A percentile compares a stretch with the other conserved stretches of the same genome.
Conservation (phyloP, 2,113 vertebrate species). For the Cairina moschata region DNA sequence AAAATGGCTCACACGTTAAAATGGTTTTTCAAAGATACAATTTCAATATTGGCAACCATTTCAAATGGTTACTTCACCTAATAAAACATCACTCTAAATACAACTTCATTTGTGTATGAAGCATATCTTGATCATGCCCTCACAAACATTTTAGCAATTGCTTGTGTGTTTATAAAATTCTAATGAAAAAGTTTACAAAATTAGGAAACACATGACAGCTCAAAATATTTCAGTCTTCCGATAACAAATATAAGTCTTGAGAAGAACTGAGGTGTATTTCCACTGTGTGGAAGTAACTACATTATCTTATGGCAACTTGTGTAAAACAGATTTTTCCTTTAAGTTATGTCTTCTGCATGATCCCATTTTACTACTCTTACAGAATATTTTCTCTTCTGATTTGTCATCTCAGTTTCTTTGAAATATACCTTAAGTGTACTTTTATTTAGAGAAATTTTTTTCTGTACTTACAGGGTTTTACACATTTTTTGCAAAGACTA, state of each 20-base stretch:
- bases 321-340: not conserved
- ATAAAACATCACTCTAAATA: not conserved
- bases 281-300: not conserved
- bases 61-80: not conserved
- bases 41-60: not conserved
- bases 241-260: not conserved
- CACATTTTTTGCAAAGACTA: constrained; percentile 86
- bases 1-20: not conserved
- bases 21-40: not conserved
- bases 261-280: not conserved
- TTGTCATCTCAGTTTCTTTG: not conserved
- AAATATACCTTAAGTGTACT: not conserved
- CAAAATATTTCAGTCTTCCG: not conserved
- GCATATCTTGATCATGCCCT: not conserved
- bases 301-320: not conserved
- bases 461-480: constrained; percentile 92
- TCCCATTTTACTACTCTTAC: not conserved
- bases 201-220: not conserved
- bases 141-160: not conserved
- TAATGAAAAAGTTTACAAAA: not conserved
- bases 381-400: not conserved
- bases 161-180: not conserved
- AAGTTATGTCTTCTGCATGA: not conserved
- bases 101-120: not conserved
- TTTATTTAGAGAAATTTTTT: not conserved